Evolutionary conservation across 2,888 invertebrate species (phyloP), one percentile per base, ranked within the genome.

Genomic region (Incurvaria masculella): DNA sequence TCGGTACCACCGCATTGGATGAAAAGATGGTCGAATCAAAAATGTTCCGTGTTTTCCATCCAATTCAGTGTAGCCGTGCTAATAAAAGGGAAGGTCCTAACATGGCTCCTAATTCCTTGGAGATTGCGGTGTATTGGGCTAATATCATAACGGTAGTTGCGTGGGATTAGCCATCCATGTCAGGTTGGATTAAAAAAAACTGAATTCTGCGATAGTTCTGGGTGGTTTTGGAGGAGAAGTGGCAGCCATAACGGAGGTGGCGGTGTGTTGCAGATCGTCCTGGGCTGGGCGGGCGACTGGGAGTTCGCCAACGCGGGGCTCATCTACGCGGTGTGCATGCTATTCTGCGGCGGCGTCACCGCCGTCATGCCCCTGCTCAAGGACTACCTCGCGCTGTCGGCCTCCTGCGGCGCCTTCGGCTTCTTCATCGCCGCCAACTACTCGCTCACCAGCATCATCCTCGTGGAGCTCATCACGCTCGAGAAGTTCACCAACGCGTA

Each of bases 361-460:
- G 72, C 82, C 8, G 51, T 86, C 5, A 83, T 91, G 65, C 91
- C 91, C 1, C 62, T 88, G 38, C 72, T 85, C 21, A 58, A 27
- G n/a, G 10, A 63, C 2, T 89, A 88, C 69, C 63, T 68, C 46
- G 69, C 79, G 4, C 72, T 91, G 41, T 85, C 84, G 48, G 65
- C 82, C 1, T 76, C 86, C 1, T 80, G 89, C 20, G 91, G 89
- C n/a, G 82, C 86, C 21, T 96, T 93, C 74, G 95, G 95, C 1
- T 85, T 94, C 54, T 88, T 90, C 68, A 92, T 95, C 58, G 92
- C 94, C 21, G 94, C 94, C 50, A 95, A 95, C 75, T 96, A 94
- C 74, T 88, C 93, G 2, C 81, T 96, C 39, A 93, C 94, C 19
- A 91, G 91, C 61, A 92, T 94, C 60, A 93, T 96, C 54, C 81